These are phyloP conservation scores for Dicranocentrus wangi DNA, from an alignment of 2,888 invertebrate species.

Conservation along the genomic window DNA sequence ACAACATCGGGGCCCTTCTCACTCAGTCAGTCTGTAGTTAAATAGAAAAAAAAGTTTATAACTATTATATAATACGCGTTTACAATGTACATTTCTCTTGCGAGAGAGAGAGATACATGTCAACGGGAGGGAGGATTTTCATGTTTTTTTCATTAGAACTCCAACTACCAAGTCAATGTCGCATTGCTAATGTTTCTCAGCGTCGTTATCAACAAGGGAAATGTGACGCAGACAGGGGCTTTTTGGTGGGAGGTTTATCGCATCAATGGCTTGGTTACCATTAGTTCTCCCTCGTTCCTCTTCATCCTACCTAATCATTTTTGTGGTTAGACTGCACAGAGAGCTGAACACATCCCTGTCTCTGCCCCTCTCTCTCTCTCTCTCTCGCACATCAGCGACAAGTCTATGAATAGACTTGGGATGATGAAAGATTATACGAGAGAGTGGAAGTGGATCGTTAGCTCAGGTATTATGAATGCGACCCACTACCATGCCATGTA, in stretches of 20 bases:
- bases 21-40: too few relatives aligned
- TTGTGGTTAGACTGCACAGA: not conserved
- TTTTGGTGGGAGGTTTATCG: conserved; percentile 6
- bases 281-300: not conserved
- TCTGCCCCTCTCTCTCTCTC: not conserved
- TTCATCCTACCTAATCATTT: conserved; percentile 5
- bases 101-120: conserved; percentile 1
- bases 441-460: not conserved
- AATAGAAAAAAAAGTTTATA: too few relatives aligned
- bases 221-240: not conserved
- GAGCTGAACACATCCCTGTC: not conserved
- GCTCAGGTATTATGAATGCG: conserved; percentile 4
- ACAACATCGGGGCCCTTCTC: too few relatives aligned
- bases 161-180: conserved; percentile 22
- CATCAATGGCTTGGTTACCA: not conserved
- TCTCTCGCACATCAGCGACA: not conserved
- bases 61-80: too few relatives aligned
- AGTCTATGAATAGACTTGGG: not conserved
- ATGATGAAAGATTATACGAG: not conserved
- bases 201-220: not conserved
- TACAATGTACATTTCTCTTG: not conserved
- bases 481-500: too few relatives aligned
- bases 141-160: conserved; percentile 28
- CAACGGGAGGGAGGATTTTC: not conserved
- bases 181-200: conserved; percentile 46